Conservation (phyloP, 2,888 invertebrate species). For the Tipula lateralis region DNA sequence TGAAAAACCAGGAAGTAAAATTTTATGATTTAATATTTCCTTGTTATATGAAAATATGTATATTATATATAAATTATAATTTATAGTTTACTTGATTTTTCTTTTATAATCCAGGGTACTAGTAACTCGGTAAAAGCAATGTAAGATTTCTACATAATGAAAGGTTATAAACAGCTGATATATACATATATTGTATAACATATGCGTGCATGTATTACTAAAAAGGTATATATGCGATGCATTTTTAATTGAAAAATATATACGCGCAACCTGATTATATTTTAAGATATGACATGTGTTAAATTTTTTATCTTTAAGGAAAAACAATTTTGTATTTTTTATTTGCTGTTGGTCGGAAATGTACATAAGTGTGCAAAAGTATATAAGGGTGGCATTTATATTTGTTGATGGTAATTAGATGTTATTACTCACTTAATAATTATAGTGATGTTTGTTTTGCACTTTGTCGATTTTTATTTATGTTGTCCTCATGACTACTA, state of each 20-base stretch:
- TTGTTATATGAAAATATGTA: background rate
- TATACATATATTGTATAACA: background rate
- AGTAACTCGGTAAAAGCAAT: background rate
- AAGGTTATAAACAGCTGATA: background rate
- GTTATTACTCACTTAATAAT: background rate
- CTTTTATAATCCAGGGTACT: background rate
- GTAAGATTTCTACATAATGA: background rate
- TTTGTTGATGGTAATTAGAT: background rate
- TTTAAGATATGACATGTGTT: slow-evolving; percentile 4
- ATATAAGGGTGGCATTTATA: background rate
- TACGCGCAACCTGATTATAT: background rate
- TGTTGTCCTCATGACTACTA: too few relatives aligned
- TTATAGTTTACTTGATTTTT: background rate
- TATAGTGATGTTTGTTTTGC: background rate
- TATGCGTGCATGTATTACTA: background rate
- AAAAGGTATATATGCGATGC: background rate
- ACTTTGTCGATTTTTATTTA: background rate
- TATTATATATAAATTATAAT: background rate
- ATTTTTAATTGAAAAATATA: background rate
- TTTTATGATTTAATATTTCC: slow-evolving; percentile 24
- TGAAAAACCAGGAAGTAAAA: slow-evolving; percentile 4
- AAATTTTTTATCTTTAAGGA: slow-evolving; percentile 19
- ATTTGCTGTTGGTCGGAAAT: background rate
- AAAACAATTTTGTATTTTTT: background rate
- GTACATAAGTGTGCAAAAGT: background rate